Evolutionary conservation across 2,113 vertebrate species (phyloP).

Genomic region (Coryphaenoides rupestris): DNA sequence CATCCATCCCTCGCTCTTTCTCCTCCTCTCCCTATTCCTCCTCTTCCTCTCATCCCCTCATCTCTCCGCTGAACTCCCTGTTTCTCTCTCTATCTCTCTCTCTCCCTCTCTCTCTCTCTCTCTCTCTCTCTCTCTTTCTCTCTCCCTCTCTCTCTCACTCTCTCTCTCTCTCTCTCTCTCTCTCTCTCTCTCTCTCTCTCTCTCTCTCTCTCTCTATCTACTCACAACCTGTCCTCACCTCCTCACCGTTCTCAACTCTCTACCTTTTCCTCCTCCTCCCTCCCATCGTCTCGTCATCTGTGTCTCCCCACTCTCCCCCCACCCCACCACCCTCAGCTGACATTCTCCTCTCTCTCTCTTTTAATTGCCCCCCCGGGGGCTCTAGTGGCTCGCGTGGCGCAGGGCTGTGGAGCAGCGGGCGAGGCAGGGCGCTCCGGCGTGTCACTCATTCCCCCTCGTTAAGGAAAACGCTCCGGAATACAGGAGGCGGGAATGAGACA

Average conservation of each 20-base stretch:
- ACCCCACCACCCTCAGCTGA: slow-evolving; percentile 50
- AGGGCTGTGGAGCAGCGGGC: slow-evolving; percentile 61
- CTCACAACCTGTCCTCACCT: neutral
- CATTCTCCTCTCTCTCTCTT: slow-evolving; percentile 73
- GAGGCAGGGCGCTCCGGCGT: slow-evolving; percentile 55
- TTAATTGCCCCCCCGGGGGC: slow-evolving; percentile 76
- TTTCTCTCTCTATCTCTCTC: too few relatives aligned
- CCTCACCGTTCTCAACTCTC: neutral
- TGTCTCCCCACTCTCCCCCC: slow-evolving; percentile 2
- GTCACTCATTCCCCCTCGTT: slow-evolving; percentile 61
- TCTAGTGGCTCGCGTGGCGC: slow-evolving; percentile 57
- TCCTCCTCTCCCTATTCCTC: too few relatives aligned
- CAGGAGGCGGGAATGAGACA: neutral
- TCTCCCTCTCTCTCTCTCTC: too few relatives aligned
- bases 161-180: neutral
- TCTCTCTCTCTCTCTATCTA: neutral
- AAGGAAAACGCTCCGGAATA: slow-evolving; percentile 13
- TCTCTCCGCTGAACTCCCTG: too few relatives aligned
- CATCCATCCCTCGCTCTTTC: too few relatives aligned
- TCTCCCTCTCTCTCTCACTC: slow-evolving; percentile 1
- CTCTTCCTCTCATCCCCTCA: too few relatives aligned
- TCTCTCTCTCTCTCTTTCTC: too few relatives aligned
- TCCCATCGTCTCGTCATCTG: slow-evolving; percentile 8
- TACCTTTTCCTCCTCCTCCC: neutral
- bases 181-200: neutral